These are phyloP conservation scores for Peromyscus eremicus DNA, from an alignment of 2,797 vertebrate species.

Conservation along the genomic window DNA sequence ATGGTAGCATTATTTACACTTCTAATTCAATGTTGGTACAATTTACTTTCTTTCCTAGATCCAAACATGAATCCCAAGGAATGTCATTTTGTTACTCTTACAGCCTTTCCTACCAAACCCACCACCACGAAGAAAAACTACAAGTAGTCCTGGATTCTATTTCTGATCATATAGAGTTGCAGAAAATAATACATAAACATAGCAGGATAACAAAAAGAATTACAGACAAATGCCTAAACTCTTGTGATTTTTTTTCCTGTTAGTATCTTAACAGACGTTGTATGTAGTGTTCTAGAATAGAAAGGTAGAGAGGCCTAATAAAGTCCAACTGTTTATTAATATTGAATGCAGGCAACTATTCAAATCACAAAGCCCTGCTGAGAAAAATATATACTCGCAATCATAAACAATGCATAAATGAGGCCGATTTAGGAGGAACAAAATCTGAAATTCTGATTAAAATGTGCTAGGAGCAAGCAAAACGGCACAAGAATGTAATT, in stretches of 20 bases:
- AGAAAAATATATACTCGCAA: slow-evolving; percentile 63
- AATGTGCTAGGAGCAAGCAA: slow-evolving; percentile 71
- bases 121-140: slow-evolving; percentile 73
- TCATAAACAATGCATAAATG: slow-evolving; percentile 77
- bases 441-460: slow-evolving; percentile 71
- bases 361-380: slow-evolving; percentile 70
- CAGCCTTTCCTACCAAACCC: neutral
- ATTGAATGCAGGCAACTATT: slow-evolving; percentile 71
- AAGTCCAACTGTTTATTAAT: slow-evolving; percentile 73
- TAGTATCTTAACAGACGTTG: slow-evolving; percentile 67
- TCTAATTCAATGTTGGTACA: slow-evolving; percentile 35
- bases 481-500: slow-evolving; percentile 46
- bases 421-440: slow-evolving; percentile 17
- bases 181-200: slow-evolving; percentile 29
- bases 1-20: slow-evolving; percentile 48
- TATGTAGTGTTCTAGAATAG: slow-evolving; percentile 40
- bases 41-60: slow-evolving; percentile 49
- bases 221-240: slow-evolving; percentile 51
- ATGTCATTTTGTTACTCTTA: slow-evolving; percentile 76
- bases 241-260: slow-evolving; percentile 52
- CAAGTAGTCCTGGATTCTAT: slow-evolving; percentile 62
- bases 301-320: slow-evolving; percentile 62
- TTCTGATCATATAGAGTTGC: slow-evolving; percentile 67
- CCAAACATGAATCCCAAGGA: slow-evolving; percentile 37
- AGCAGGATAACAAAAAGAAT: slow-evolving; percentile 74